phyloP scores from a whole-genome alignment of 1,140 invertebrate species.

The Apis dorsata region DNA sequence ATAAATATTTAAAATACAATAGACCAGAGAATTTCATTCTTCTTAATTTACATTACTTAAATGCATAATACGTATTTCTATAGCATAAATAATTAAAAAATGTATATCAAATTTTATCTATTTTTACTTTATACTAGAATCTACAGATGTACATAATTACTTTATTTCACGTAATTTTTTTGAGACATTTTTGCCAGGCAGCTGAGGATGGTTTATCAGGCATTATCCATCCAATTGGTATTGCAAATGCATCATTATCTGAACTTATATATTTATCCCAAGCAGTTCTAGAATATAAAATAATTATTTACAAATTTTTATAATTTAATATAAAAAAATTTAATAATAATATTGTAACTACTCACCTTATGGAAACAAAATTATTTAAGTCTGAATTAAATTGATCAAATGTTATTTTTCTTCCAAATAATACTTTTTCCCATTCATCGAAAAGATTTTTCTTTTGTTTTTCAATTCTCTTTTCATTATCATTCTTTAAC shows the following conservation, averaged over 20 bases:
- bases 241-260: conserved; percentile 72
- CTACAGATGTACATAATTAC: conserved; percentile 23
- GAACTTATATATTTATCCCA: conserved; percentile 81
- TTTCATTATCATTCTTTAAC: conserved; percentile 75
- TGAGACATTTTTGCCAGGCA: conserved; percentile 76
- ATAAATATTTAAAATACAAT: conserved; percentile 12
- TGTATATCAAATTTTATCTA: conserved; percentile 43
- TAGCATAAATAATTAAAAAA: conserved; percentile 24
- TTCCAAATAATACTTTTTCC: conserved; percentile 74
- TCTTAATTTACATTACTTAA: conserved; percentile 12
- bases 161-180: conserved; percentile 56
- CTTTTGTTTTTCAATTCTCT: conserved; percentile 71
- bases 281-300: conserved; percentile 76
- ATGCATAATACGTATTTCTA: background rate
- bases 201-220: conserved; percentile 74
- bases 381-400: conserved; percentile 72
- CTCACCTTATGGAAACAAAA: conserved; percentile 77
- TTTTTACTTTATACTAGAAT: conserved; percentile 32
- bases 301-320: conserved; percentile 12
- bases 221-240: conserved; percentile 82
- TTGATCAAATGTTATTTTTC: conserved; percentile 62
- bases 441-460: conserved; percentile 71
- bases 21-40: conserved; percentile 23
- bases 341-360: background rate
- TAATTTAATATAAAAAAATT: background rate